Conservation (phyloP, 2,888 invertebrate species). For the Brachyopa scutellaris region DNA sequence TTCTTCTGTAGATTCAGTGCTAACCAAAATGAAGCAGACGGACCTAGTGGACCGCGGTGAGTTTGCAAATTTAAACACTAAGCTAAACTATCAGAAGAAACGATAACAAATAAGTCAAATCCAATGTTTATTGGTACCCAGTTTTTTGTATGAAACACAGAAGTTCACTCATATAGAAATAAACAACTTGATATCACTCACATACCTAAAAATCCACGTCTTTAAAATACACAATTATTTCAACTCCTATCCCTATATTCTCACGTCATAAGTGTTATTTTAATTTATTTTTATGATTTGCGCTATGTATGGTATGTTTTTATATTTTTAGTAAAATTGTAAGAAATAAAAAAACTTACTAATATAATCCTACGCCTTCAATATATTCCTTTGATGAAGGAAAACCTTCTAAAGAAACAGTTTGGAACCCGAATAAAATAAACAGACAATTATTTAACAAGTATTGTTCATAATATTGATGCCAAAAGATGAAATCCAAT, state of each 20-base stretch:
- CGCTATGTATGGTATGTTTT: constrained; percentile 3
- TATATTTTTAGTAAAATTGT: neutral
- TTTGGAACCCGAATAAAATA: neutral
- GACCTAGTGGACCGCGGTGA: constrained; percentile 80
- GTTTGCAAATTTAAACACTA: constrained; percentile 73
- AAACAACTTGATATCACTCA: too few relatives aligned
- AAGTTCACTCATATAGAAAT: too few relatives aligned
- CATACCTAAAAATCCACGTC: too few relatives aligned
- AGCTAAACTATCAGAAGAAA: constrained; percentile 16
- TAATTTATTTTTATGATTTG: constrained; percentile 15
- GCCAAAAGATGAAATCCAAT: neutral
- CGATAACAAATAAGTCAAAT: constrained; percentile 7
- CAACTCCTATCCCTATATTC: too few relatives aligned
- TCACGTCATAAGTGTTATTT: neutral
- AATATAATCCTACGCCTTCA: constrained; percentile 65
- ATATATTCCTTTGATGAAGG: constrained; percentile 68
- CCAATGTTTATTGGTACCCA: constrained; percentile 27
- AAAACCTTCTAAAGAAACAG: neutral
- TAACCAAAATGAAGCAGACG: constrained; percentile 80
- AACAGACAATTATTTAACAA: too few relatives aligned
- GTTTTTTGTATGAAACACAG: too few relatives aligned
- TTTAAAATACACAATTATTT: too few relatives aligned
- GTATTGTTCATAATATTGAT: neutral
- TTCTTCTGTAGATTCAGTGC: constrained; percentile 81
- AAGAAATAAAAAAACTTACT: neutral